These are phyloP conservation scores for Acanthis flammea DNA, from an alignment of 2,797 vertebrate genomes.

Conservation along the genomic window DNA sequence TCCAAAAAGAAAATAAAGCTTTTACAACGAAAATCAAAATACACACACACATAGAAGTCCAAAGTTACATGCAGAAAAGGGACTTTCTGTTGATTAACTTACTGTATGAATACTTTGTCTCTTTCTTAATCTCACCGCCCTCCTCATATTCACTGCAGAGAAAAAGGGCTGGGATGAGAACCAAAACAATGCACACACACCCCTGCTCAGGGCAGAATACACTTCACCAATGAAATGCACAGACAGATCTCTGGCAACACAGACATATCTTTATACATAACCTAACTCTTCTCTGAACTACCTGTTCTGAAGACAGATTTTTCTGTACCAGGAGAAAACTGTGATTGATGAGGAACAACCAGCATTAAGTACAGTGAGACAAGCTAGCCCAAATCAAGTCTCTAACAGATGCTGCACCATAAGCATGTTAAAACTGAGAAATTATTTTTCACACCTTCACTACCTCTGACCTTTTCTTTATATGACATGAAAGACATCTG, in stretches of 20 bases:
- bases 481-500: background rate
- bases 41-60: background rate
- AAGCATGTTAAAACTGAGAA: background rate
- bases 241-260: background rate
- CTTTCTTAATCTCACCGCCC: constrained; percentile 77
- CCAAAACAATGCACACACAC: background rate
- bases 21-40: background rate
- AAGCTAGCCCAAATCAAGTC: background rate
- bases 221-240: background rate
- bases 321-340: background rate
- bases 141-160: constrained; percentile 77
- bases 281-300: background rate
- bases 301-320: background rate
- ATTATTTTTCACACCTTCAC: background rate
- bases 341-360: background rate
- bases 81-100: constrained; percentile 49
- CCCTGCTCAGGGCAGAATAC: background rate
- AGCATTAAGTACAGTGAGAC: background rate
- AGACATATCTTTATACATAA: background rate
- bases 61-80: background rate
- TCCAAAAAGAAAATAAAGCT: background rate
- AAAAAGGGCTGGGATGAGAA: background rate
- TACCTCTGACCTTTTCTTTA: background rate
- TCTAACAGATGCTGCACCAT: background rate
- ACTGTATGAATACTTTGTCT: constrained; percentile 80